phyloP scores from a whole-genome alignment of 2,797 vertebrate genomes.

The Acanthurus tractus region DNA sequence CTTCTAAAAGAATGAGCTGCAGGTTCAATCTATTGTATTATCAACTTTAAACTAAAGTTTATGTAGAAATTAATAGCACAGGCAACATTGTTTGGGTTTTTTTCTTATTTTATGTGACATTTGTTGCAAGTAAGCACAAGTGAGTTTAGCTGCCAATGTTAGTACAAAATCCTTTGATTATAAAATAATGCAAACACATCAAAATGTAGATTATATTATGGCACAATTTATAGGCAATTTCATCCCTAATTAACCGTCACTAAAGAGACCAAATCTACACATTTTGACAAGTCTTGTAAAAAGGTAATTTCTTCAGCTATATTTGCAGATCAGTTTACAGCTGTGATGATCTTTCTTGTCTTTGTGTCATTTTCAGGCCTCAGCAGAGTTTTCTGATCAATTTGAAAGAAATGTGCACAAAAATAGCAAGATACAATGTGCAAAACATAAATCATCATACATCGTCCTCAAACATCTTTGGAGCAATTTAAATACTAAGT shows the following conservation, averaged over 20 bases:
- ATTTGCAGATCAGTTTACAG: not conserved
- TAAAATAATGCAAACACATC: not conserved
- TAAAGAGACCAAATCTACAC: not conserved
- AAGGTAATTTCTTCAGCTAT: not conserved
- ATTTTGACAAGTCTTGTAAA: not conserved
- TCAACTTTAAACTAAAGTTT: not conserved
- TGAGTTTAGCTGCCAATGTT: no score
- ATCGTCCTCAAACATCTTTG: no score
- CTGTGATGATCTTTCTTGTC: no score
- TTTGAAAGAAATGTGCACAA: constrained; percentile 1
- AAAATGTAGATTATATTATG: not conserved
- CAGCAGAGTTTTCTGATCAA: constrained; percentile 6
- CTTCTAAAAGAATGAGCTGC: not conserved
- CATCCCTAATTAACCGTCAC: not conserved
- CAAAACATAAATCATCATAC: no score
- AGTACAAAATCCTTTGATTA: no score
- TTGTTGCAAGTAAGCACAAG: no score
- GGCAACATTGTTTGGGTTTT: no score
- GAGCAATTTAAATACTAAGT: no score
- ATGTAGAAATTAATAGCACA: not conserved
- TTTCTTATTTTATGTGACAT: no score
- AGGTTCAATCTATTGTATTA: not conserved
- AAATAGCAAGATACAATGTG: no score
- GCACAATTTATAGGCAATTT: not conserved
- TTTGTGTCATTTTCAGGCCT: not conserved